Evolutionary conservation across 2,888 invertebrate genomes (phyloP), one percentile per base, ranked within the genome.

Genomic region (Incurvaria masculella): DNA sequence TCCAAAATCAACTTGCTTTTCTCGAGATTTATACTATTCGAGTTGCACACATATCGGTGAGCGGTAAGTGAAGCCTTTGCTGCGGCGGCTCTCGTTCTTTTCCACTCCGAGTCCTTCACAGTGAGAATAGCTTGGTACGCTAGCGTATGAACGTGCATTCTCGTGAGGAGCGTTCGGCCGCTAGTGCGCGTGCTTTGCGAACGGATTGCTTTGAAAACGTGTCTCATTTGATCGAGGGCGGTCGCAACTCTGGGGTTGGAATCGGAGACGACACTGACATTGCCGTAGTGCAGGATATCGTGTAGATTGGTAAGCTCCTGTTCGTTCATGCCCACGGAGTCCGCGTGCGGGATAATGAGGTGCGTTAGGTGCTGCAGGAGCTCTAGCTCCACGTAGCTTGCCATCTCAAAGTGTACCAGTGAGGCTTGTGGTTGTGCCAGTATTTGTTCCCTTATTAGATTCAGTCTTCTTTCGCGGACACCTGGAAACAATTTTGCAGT

Each of bases 271-370:
- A 89, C 70, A 20, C 86, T 87, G 6, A 91, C 83, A 57, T 86
- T 84, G 2, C 88, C 89, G 59, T 83, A 76, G 51, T 83, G 79
- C 46, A 91, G 66, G 3, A 89, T 81, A 62, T 86, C 86, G 50
- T 85, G 80, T 8, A 93, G 66, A 69, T 91, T 93, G 1, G 88
- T 84, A 47, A 92, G 70, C 68, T 93, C 93, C 68, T 93, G 92
- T 62, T 93, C 93, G 61, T 93, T 93, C 91, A 92, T 91, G 2
- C 93, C 93, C 3, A 92, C 73, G 1, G 92, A 92, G 62, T 93
- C 90, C 0, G 88, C 82, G 60, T 82, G 86, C 0, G 89, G 88
- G 51, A 92, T 72, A 0, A 93, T 81, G 55, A 82, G 78, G 4
- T 84, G 78, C 1, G 83, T 80, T 1, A 93, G 66, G 43, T 88